phyloP scores from a whole-genome alignment of 2,113 vertebrate species.

The Leucosticte australis region DNA sequence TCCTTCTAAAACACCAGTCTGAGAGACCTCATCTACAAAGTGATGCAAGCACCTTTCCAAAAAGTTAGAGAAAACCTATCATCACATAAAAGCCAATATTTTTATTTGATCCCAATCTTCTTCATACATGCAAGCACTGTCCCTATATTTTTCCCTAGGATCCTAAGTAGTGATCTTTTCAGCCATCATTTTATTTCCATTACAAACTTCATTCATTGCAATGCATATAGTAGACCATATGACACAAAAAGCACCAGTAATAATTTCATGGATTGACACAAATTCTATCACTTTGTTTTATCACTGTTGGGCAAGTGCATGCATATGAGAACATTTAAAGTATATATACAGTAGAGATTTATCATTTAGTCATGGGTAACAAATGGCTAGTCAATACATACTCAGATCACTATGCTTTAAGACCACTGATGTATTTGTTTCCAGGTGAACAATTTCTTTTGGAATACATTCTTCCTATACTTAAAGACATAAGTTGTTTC shows the following conservation, averaged over 20 bases:
- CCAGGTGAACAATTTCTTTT: neutral
- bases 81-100: neutral
- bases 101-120: neutral
- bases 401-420: neutral
- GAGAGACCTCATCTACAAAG: neutral
- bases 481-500: neutral
- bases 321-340: neutral
- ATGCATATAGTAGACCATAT: neutral
- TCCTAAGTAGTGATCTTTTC: neutral
- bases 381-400: neutral
- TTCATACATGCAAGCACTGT: neutral
- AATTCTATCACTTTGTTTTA: neutral
- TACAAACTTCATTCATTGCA: neutral
- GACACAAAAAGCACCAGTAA: neutral
- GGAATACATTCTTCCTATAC: neutral
- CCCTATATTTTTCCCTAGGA: neutral
- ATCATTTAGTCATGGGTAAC: neutral
- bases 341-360: neutral
- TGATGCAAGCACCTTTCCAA: neutral
- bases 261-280: neutral
- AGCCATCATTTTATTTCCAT: neutral
- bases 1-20: neutral
- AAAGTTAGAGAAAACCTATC: neutral
- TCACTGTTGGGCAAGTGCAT: neutral
- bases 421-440: neutral